These are phyloP conservation scores for Chloroclysta siterata DNA, from an alignment of 2,888 invertebrate species.

Conservation along the genomic window DNA sequence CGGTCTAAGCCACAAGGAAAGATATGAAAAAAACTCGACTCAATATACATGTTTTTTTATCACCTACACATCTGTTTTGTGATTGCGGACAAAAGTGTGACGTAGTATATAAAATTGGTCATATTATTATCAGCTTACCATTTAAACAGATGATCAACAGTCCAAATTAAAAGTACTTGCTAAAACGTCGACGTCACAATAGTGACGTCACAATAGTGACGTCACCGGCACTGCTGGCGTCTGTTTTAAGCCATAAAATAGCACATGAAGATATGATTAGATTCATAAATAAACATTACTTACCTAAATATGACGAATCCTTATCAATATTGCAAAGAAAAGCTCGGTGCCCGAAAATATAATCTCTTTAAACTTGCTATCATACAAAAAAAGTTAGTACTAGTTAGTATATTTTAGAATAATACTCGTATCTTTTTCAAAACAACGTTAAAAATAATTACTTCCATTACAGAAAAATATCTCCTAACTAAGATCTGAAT, in stretches of 20 bases:
- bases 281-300: slow-evolving; percentile 2
- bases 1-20: no score
- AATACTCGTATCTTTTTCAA: no score
- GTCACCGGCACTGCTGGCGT: neutral
- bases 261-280: slow-evolving; percentile 10
- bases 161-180: slow-evolving; percentile 3
- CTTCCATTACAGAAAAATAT: no score
- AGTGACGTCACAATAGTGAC: slow-evolving; percentile 9
- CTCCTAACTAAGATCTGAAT: no score
- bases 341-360: neutral
- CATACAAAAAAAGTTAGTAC: no score
- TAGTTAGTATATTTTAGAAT: no score
- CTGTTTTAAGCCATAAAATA: neutral
- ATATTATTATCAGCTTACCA: neutral
- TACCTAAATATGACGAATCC: neutral
- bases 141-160: slow-evolving; percentile 8
- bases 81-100: neutral
- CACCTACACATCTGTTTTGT: neutral
- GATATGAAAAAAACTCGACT: no score
- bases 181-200: neutral
- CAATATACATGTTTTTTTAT: no score
- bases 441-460: no score
- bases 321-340: neutral
- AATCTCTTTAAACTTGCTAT: no score
- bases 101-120: neutral